phyloP scores from a whole-genome alignment of 2,888 invertebrate genomes.

The Autographa gamma region DNA sequence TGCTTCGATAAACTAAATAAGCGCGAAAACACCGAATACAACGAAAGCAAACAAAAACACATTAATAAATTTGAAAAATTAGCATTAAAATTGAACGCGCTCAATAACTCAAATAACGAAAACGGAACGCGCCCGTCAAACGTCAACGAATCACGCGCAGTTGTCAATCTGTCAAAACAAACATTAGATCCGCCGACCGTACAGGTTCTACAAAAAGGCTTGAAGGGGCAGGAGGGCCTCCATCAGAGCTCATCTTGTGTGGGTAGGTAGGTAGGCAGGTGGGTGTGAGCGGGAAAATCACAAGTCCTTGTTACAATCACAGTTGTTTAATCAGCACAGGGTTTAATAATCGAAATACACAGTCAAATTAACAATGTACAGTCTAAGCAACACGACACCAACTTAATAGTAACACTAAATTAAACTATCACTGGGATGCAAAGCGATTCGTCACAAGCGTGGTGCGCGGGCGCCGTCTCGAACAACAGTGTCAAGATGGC shows the following conservation, averaged over 20 bases:
- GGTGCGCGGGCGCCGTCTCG: constrained; percentile 1
- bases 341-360: constrained; percentile 1
- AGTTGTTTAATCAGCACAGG: neutral
- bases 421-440: neutral
- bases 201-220: no score
- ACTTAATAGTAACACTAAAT: neutral
- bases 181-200: no score
- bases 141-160: no score
- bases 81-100: no score
- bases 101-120: no score
- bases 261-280: neutral
- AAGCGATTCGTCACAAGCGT: constrained; percentile 4
- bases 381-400: neutral
- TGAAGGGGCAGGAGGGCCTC: neutral
- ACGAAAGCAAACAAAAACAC: no score
- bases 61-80: no score
- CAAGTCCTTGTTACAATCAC: neutral
- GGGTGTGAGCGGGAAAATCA: neutral
- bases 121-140: no score
- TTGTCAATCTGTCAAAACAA: no score
- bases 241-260: neutral
- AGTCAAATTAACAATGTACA: neutral
- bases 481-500: constrained; percentile 2
- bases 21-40: no score
- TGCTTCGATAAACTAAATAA: no score